A percentile compares a stretch with the other conserved stretches of the same genome.
Conservation (phyloP, 2,888 invertebrate species). For the Oxytorus armatus region DNA sequence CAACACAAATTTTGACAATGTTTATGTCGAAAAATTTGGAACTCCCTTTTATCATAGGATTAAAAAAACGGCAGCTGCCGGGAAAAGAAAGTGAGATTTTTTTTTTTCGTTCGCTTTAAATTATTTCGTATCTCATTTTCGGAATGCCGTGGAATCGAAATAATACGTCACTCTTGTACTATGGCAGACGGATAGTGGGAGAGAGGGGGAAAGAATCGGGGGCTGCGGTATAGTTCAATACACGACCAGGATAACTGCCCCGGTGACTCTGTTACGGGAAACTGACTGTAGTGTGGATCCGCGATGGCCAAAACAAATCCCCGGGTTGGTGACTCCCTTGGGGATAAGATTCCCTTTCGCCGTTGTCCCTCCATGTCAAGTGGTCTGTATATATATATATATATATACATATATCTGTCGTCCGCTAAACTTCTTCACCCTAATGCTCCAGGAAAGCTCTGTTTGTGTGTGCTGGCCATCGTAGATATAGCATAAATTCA, state of each 20-base stretch:
- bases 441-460: conserved; percentile 31
- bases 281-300: conserved; percentile 70
- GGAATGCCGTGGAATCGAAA: conserved; percentile 51
- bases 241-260: conserved; percentile 38
- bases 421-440: conserved; percentile 49
- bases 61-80: not conserved
- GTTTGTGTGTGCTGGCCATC: conserved; percentile 39
- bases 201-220: no score
- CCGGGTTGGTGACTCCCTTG: conserved; percentile 76
- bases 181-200: no score
- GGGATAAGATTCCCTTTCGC: conserved; percentile 69
- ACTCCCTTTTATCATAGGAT: not conserved
- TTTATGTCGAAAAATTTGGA: not conserved
- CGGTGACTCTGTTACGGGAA: conserved; percentile 73
- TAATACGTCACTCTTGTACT: conserved; percentile 22
- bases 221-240: conserved; percentile 48
- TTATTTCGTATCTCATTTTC: conserved; percentile 59
- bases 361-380: conserved; percentile 54
- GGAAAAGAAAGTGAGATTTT: conserved; percentile 30
- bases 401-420: conserved; percentile 33
- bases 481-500: conserved; percentile 65
- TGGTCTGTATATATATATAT: conserved; percentile 38
- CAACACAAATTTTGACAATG: not conserved
- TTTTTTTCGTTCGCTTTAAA: conserved; percentile 42
- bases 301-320: conserved; percentile 79